These are phyloP conservation scores for Alligator sinensis DNA, from an alignment of 2,113 vertebrate genomes.

Conservation along the genomic window DNA sequence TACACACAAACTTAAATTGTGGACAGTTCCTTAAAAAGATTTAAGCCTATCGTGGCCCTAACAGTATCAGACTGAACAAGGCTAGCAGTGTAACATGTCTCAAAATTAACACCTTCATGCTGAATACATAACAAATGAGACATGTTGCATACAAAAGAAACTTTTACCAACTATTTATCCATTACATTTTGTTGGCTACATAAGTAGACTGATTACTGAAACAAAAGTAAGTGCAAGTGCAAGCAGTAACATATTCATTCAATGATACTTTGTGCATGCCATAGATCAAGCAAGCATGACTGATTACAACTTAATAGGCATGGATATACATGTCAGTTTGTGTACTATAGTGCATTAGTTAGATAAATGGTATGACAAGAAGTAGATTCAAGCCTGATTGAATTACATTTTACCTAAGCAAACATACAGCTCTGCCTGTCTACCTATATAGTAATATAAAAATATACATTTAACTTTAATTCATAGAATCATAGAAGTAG, in stretches of 20 bases:
- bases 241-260: not conserved
- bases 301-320: not conserved
- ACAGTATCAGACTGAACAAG: too few relatives aligned
- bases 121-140: not conserved
- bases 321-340: not conserved
- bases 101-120: too few relatives aligned
- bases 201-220: not conserved
- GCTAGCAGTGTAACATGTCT: too few relatives aligned
- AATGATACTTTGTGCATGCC: not conserved
- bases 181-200: not conserved
- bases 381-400: not conserved
- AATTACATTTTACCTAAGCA: slow-evolving; percentile 33
- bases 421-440: too few relatives aligned
- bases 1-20: too few relatives aligned
- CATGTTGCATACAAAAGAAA: too few relatives aligned
- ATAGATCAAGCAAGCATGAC: not conserved
- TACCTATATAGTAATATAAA: too few relatives aligned
- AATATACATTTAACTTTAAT: too few relatives aligned
- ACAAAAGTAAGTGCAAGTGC: not conserved
- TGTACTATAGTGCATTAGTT: not conserved
- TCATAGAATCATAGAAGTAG: too few relatives aligned
- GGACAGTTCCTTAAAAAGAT: too few relatives aligned
- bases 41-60: too few relatives aligned
- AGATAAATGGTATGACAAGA: not conserved
- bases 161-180: not conserved